Evolutionary conservation across 2,888 invertebrate genomes (phyloP).

Genomic region (Pollenia labialis): DNA sequence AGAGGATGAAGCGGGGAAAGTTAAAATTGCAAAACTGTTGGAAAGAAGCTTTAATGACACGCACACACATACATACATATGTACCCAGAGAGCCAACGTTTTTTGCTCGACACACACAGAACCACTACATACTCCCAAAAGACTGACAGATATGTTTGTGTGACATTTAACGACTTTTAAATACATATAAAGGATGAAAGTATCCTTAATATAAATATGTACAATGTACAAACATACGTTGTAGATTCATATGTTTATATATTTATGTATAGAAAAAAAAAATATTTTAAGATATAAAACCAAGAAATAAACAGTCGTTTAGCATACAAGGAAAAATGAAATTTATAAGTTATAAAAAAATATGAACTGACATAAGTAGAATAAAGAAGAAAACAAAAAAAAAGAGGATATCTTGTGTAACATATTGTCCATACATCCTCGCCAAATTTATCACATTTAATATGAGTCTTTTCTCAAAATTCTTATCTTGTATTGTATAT

Average conservation of each 20-base stretch:
- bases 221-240: not conserved
- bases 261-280: not conserved
- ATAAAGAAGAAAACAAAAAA: not conserved
- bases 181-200: conserved; percentile 35
- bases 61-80: not conserved
- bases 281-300: not conserved
- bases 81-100: not conserved
- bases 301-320: conserved; percentile 23
- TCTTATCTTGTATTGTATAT: conserved; percentile 9
- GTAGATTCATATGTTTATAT: not conserved
- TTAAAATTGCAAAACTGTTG: conserved; percentile 30
- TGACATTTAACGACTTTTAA: conserved; percentile 63
- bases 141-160: conserved; percentile 52
- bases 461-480: not conserved
- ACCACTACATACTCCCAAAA: conserved; percentile 32
- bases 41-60: conserved; percentile 55
- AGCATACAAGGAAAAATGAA: conserved; percentile 3
- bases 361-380: too few species aligned
- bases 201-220: too few species aligned
- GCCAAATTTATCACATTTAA: conserved; percentile 57
- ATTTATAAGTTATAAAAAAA: conserved; percentile 1
- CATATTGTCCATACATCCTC: conserved; percentile 51
- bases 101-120: conserved; percentile 14
- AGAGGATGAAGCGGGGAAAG: not conserved
- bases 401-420: not conserved